A percentile compares a stretch with the other conserved stretches of the same genome.
Conservation (phyloP, 1,140 invertebrate genomes). For the Grapholita molesta region DNA sequence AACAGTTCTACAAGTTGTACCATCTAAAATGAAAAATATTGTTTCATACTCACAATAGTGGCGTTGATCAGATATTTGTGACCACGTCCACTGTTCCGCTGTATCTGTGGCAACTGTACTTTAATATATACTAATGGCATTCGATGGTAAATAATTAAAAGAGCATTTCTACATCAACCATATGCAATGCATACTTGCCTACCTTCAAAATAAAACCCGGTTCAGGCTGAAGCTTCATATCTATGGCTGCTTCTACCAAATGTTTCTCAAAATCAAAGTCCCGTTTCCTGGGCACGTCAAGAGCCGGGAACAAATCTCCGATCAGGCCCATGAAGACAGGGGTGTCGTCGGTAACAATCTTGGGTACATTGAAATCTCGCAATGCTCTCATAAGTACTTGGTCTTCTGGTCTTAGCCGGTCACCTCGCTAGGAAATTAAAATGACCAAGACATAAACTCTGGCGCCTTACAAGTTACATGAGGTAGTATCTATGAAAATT, state of each 20-base stretch:
- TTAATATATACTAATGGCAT: too few species aligned
- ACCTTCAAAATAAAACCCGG: conserved; percentile 92
- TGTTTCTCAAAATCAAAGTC: conserved; percentile 91
- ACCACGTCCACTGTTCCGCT: too few species aligned
- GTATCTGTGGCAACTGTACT: too few species aligned
- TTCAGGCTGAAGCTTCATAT: conserved; percentile 93
- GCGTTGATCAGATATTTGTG: too few species aligned
- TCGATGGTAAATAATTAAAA: too few species aligned
- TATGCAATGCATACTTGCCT: conserved; percentile 32
- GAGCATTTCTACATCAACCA: too few species aligned
- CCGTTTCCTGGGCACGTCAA: conserved; percentile 91
- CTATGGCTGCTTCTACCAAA: conserved; percentile 86
- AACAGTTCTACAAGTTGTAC: conserved; percentile 96
- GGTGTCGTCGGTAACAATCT: conserved; percentile 94
- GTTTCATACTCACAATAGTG: too few species aligned
- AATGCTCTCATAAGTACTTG: conserved; percentile 91
- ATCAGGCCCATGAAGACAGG: conserved; percentile 95
- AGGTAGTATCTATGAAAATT: not conserved
- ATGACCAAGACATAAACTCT: not conserved
- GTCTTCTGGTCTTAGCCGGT: conserved; percentile 85
- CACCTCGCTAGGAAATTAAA: conserved; percentile 77
- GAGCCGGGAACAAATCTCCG: conserved; percentile 92
- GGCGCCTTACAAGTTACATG: not conserved
- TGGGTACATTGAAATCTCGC: conserved; percentile 95
- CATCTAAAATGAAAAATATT: conserved; percentile 79